phyloP scores from a whole-genome alignment of 1,140 invertebrate genomes.

The Drosophila melanica region DNA sequence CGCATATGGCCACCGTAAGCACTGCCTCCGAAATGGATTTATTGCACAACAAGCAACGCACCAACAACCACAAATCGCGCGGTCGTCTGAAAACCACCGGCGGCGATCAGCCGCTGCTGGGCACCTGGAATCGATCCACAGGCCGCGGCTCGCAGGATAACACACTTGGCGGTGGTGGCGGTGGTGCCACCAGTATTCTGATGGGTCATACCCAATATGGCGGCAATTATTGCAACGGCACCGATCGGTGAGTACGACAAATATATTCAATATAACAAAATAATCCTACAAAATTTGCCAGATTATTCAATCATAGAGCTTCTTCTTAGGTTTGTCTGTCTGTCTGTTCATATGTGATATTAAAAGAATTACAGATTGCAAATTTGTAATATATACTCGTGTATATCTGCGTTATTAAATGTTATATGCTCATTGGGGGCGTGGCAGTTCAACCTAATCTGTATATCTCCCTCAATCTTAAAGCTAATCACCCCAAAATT shows the following conservation, averaged over 20 bases:
- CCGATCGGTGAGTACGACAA: slow-evolving; percentile 67
- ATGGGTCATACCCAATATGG: slow-evolving; percentile 77
- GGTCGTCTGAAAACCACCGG: slow-evolving; percentile 86
- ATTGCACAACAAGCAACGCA: slow-evolving; percentile 86
- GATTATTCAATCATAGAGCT: too few relatives aligned
- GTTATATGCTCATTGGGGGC: too few relatives aligned
- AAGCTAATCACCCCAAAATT: too few relatives aligned
- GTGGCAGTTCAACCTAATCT: too few relatives aligned
- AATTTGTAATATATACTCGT: too few relatives aligned
- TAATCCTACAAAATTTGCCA: too few relatives aligned
- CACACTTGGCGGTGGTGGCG: slow-evolving; percentile 61
- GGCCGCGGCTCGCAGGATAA: slow-evolving; percentile 81
- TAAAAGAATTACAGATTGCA: too few relatives aligned
- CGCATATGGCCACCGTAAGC: slow-evolving; percentile 87
- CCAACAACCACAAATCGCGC: slow-evolving; percentile 85
- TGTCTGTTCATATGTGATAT: too few relatives aligned
- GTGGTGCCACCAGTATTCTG: slow-evolving; percentile 56
- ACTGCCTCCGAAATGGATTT: slow-evolving; percentile 90
- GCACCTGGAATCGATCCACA: slow-evolving; percentile 82
- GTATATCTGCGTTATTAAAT: too few relatives aligned
- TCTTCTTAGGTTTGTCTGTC: too few relatives aligned
- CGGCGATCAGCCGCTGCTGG: slow-evolving; percentile 79
- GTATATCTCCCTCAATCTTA: too few relatives aligned
- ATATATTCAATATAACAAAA: too few relatives aligned
- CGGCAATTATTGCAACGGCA: slow-evolving; percentile 83